Evolutionary conservation across 1,140 invertebrate genomes (phyloP), one percentile per base, ranked within the genome.

Genomic region (Pentalonia nigronervosa): DNA sequence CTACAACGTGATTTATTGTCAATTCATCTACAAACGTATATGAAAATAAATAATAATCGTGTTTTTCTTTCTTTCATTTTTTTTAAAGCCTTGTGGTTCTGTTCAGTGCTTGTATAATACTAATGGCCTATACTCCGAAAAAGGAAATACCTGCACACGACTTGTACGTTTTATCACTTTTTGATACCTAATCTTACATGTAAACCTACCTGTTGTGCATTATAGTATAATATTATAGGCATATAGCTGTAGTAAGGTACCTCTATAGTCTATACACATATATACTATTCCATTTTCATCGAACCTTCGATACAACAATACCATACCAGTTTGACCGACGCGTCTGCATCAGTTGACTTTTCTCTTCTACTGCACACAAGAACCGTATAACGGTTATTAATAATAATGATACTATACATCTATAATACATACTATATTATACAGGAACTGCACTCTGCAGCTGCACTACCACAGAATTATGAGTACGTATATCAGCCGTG

Each of bases 311-410:
- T n/a, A 23, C 20, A n/a, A 67, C 60, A 76, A 76, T 76, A n/a
- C 60, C n/a, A 76, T n/a, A 53, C 87, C 87, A 34, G 48, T 89
- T 89, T 89, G n/a, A 20, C 23, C 47, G 25, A 36, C 87, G n/a
- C 34, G 20, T 89, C 21, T 48, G 25, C 48, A 34, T 53, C 81
- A 7, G 83, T 36, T n/a, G 9, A 50, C 47, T 47, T 88, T 50
- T 50, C 86, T 88, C 86, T 88, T 88, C n/a, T 41, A 9, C 34
- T 11, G 45, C 25, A 86, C 86, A 83, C 86, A 50, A 88, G 20
- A 25, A 14, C 86, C 86, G 47, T 47, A 50, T 88, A 88, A 88
- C 86, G 47, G 86, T 88, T 88, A 50, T 88, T 87, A 48, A 21
- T 21, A 53, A 53, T 87, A 48, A 48, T 30, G 23, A 25, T 86